These are phyloP conservation scores for Pandion haliaetus DNA, from an alignment of 2,113 vertebrate species.

Conservation along the genomic window DNA sequence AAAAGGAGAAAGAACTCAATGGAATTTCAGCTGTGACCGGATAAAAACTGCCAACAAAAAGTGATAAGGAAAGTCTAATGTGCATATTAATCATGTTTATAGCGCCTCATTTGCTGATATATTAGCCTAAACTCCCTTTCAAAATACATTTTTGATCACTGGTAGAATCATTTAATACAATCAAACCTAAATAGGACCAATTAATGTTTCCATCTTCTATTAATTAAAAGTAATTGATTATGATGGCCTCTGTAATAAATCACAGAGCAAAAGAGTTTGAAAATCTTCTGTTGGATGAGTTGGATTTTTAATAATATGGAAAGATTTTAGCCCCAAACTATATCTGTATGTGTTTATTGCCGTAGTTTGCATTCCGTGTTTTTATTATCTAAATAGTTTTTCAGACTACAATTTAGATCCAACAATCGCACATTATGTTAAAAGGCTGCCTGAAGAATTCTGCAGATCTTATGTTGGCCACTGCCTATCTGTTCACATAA, in stretches of 20 bases:
- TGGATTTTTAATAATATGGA: conserved; percentile 59
- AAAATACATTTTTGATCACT: conserved; percentile 78
- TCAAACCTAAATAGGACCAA: conserved; percentile 60
- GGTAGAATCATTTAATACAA: conserved; percentile 72
- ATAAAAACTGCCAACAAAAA: conserved; percentile 84
- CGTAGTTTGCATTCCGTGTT: conserved; percentile 59
- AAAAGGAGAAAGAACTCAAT: conserved; percentile 81
- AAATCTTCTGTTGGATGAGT: conserved; percentile 56
- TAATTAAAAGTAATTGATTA: conserved; percentile 79
- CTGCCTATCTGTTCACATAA: conserved; percentile 46
- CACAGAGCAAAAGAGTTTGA: conserved; percentile 54
- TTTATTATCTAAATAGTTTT: conserved; percentile 69
- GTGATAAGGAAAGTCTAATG: conserved; percentile 89
- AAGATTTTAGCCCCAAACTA: conserved; percentile 62
- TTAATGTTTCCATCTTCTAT: conserved; percentile 76
- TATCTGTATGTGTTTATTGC: conserved; percentile 71
- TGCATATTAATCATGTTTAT: conserved; percentile 91
- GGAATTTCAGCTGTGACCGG: conserved; percentile 82
- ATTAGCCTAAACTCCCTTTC: conserved; percentile 82
- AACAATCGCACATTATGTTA: not conserved
- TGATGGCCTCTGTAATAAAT: conserved; percentile 61
- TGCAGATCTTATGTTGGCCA: conserved; percentile 4
- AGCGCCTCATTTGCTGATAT: conserved; percentile 84
- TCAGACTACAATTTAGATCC: conserved; percentile 1
- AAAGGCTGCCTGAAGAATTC: not conserved